phyloP scores from a whole-genome alignment of 2,797 vertebrate species.

The Craterocephalus amniculus region DNA sequence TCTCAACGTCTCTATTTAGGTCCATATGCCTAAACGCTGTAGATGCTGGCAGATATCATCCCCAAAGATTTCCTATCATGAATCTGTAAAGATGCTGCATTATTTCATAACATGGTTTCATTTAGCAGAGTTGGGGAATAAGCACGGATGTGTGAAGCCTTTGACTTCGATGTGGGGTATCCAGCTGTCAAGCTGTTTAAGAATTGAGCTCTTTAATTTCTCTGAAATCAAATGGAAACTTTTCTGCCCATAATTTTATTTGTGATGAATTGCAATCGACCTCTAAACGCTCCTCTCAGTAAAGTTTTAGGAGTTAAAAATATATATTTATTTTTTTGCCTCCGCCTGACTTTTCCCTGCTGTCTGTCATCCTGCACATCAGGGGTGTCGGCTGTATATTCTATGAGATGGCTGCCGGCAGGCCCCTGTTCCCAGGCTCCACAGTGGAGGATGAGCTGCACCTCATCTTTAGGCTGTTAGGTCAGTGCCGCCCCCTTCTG shows the following conservation, averaged over 20 bases:
- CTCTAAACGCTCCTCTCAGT: neutral
- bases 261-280: neutral
- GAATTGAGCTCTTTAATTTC: conserved; percentile 4
- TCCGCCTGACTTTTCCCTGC: conserved; percentile 13
- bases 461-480: conserved; percentile 83
- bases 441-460: conserved; percentile 85
- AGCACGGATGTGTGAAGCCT: conserved; percentile 7
- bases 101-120: neutral
- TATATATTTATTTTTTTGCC: neutral
- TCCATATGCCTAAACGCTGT: conserved; percentile 11
- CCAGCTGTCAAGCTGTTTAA: neutral
- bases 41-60: neutral
- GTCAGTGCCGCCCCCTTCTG: conserved; percentile 80
- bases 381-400: conserved; percentile 86
- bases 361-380: conserved; percentile 27
- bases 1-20: neutral
- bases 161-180: conserved; percentile 19
- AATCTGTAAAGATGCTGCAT: neutral
- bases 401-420: conserved; percentile 84
- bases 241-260: conserved; percentile 10
- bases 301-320: neutral
- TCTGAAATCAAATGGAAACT: neutral
- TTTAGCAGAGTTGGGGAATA: neutral
- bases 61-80: neutral
- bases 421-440: conserved; percentile 84